phyloP scores from a whole-genome alignment of 2,797 vertebrate genomes.

The Sebastiscus albofasciatus region DNA sequence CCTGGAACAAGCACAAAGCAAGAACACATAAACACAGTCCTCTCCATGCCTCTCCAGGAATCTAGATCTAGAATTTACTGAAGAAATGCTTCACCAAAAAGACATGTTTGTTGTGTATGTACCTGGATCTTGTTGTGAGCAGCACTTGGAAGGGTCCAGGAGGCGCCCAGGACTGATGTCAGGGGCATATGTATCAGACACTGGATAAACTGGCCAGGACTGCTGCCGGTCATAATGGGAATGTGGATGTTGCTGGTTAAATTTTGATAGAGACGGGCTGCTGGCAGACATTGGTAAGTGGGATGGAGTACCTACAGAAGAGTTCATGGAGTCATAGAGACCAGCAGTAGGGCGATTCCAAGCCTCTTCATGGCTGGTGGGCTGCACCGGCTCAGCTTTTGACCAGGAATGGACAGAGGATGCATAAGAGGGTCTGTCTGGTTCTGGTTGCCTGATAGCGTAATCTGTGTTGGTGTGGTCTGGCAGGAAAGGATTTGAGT shows the following conservation, averaged over 20 bases:
- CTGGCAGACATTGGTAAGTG: conserved; percentile 47
- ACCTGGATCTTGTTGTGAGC: conserved; percentile 65
- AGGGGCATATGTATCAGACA: conserved; percentile 57
- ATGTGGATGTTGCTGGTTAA: conserved; percentile 48
- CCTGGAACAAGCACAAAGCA: conserved; percentile 59
- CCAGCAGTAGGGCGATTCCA: not conserved
- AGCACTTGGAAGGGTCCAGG: conserved; percentile 19
- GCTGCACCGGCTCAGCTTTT: conserved; percentile 57
- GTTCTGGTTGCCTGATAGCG: conserved; percentile 24
- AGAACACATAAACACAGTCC: not conserved
- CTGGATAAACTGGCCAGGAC: conserved; percentile 70
- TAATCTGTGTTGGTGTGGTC: conserved; percentile 8
- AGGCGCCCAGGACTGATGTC: conserved; percentile 37
- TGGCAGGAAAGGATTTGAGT: conserved; percentile 6
- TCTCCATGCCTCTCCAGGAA: not conserved
- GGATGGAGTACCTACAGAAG: not conserved
- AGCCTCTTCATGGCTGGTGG: conserved; percentile 36
- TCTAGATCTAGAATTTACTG: not conserved
- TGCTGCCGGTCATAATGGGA: conserved; percentile 57
- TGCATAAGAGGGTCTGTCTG: conserved; percentile 1
- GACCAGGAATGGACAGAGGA: conserved; percentile 83
- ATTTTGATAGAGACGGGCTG: conserved; percentile 36
- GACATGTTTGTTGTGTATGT: not conserved
- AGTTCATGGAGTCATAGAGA: conserved; percentile 23
- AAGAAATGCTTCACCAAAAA: not conserved